Conservation (phyloP, 2,797 vertebrate species). For the Pseudochirops corinnae region DNA sequence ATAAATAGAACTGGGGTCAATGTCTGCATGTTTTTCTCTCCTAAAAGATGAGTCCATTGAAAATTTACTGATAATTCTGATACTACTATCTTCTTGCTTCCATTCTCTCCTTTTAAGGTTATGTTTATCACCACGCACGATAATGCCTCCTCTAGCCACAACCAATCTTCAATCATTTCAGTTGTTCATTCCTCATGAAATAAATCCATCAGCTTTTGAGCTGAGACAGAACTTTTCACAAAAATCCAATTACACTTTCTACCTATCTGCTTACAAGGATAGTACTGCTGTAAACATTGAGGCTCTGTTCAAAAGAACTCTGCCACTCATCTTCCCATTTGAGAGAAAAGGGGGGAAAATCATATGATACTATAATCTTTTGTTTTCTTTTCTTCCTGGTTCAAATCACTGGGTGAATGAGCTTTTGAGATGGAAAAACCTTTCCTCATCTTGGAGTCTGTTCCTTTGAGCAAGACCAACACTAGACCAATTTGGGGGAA, state of each 20-base stretch:
- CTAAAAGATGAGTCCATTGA: not conserved
- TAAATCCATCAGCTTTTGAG: not conserved
- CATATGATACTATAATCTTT: not conserved
- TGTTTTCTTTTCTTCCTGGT: not conserved
- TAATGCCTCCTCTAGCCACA: not conserved
- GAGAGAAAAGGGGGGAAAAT: not conserved
- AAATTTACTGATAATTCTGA: conserved; percentile 16
- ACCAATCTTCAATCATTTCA: not conserved
- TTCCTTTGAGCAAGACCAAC: not conserved
- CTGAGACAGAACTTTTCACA: not conserved
- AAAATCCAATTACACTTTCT: not conserved
- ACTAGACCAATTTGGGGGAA: not conserved
- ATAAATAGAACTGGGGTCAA: not conserved
- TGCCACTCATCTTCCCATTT: not conserved
- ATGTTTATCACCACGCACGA: not conserved
- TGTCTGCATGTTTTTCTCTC: not conserved
- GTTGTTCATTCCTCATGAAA: not conserved
- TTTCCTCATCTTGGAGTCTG: not conserved
- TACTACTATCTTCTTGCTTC: not conserved
- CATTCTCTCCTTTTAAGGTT: not conserved
- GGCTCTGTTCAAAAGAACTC: not conserved
- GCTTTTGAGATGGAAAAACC: not conserved
- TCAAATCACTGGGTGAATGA: not conserved
- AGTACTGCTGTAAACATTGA: not conserved
- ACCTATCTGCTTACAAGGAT: not conserved